Evolutionary conservation across 2,888 invertebrate genomes (phyloP), one percentile per base, ranked within the genome.

Genomic region (Keiferia lycopersicella): DNA sequence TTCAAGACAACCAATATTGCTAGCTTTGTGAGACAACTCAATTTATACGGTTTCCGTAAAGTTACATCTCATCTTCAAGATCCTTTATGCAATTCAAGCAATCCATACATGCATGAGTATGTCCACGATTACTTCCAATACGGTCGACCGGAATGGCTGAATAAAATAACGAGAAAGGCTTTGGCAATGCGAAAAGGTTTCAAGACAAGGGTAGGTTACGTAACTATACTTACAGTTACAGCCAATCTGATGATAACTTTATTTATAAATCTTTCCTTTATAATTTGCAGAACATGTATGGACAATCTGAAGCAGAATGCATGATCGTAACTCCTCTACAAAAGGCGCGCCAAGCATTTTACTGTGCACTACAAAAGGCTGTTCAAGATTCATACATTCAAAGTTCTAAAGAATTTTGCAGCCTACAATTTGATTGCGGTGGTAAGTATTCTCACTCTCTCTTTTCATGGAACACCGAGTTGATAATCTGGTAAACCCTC

Each of bases 1-100:
- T 94, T 94, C 74, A 94, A 93, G 78, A 94, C 94, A 0, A 92
- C 88, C 56, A 93, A 93, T 71, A 93, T 94, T 65, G 93, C 93
- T 45, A 94, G 93, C 76, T 94, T 94, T 78, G 92, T 94, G n/a
- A 85, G 93, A 41, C 93, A 94, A 66, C 77, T 94, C 26, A 94
- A 94, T 79, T 81, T 93, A 34, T 94, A 94, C 73, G 94, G 94
- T 8, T 94, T 94, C 77, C 91, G 93, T 12, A 94, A 94, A 83
- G 93, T 94, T 20, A 93, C 93, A 51, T 92, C 93, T 0, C 93
- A 93, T 73, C 87, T 92, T 66, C 93, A 93, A 73, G 93, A 94
- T 74, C 92, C 92, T n/a, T 73, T 92, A 26, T 93, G 93, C 71
- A 93, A 92, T 75, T 91, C 92, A 1, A 92, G 92, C 69, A 93